These are phyloP conservation scores for Pantherophis alleghaniensis DNA, from an alignment of 2,797 vertebrate species.

Conservation along the genomic window DNA sequence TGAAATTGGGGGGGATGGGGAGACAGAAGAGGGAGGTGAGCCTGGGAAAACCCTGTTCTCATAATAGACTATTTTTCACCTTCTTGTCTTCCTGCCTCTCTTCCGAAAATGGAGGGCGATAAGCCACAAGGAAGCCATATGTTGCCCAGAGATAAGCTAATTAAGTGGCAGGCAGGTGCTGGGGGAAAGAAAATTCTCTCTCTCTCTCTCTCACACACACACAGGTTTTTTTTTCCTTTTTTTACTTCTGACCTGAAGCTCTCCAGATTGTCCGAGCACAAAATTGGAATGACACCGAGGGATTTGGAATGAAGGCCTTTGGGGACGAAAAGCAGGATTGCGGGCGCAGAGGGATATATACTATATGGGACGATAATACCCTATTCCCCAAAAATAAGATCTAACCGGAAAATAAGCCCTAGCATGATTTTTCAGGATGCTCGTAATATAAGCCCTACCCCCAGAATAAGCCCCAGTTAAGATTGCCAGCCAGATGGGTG, in stretches of 20 bases:
- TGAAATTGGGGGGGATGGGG: slow-evolving; percentile 49
- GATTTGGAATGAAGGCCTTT: background rate
- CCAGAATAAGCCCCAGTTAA: too few relatives aligned
- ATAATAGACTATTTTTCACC: slow-evolving; percentile 61
- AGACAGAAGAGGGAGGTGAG: slow-evolving; percentile 44
- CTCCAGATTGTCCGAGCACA: slow-evolving; percentile 34
- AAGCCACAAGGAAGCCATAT: slow-evolving; percentile 51
- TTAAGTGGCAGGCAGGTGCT: slow-evolving; percentile 53
- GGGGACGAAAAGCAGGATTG: background rate
- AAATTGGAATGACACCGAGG: background rate
- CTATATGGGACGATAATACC: too few relatives aligned
- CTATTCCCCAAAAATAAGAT: too few relatives aligned
- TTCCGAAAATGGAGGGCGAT: slow-evolving; percentile 52
- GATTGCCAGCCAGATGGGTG: too few relatives aligned
- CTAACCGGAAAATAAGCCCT: too few relatives aligned
- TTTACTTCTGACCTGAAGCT: slow-evolving; percentile 41
- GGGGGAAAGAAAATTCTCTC: slow-evolving; percentile 43
- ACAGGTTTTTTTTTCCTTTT: background rate
- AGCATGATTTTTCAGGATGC: too few relatives aligned
- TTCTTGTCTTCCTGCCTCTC: slow-evolving; percentile 63
- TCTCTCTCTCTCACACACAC: too few relatives aligned
- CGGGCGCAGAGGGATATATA: background rate
- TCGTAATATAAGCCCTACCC: too few relatives aligned
- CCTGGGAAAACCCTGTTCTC: slow-evolving; percentile 45
- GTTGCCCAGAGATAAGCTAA: slow-evolving; percentile 60